Evolutionary conservation across 2,888 invertebrate genomes (phyloP), one percentile per base, ranked within the genome.

Genomic region (Eilema depressum): DNA sequence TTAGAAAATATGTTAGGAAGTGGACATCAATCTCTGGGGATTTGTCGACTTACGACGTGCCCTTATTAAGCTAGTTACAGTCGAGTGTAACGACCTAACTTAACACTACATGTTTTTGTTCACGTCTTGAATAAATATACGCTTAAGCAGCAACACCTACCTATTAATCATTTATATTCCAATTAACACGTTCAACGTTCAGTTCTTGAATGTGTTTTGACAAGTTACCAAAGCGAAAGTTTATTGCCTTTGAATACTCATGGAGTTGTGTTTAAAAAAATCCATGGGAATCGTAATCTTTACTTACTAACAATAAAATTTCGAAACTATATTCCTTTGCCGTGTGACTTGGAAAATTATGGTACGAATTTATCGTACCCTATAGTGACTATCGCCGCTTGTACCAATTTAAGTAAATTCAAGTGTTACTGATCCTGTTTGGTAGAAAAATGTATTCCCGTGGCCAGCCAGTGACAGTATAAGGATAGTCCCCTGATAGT

Each of bases 11-110:
- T 82, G 75, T 73, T 73, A 67, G 67, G 65, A 61, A 63, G 69
- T 77, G 81, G 78, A 78, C 83, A 88, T 89, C 85, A 85, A 85
- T 89, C 88, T 87, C 87, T 63, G 30, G 83, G 88, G 89, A 89
- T 85, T 85, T 84, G 79, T 77, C 78, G 79, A 83, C 79, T 74
- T 75, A 74, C 76, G 73, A 75, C 75, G 74, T 74, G 77, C 76
- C 71, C 75, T 81, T 81, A 77, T 76, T 80, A 77, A 71, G 75
- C 71, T 76, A 75, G 76, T 77, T 73, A 75, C 28, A 73, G 67
- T 64, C 57, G 63, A 76, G 70, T 70, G 70, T 70, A 61, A 61
- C 64, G n/a, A 62, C 25, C 64, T 57, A 56, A 79, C 65, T 47
- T 47, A 73, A 47, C 7, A 30, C 64, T 59, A 71, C 60, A 75